Conservation (phyloP, 92 coral and sea anemone genomes). For the Plumapathes pennacea region DNA sequence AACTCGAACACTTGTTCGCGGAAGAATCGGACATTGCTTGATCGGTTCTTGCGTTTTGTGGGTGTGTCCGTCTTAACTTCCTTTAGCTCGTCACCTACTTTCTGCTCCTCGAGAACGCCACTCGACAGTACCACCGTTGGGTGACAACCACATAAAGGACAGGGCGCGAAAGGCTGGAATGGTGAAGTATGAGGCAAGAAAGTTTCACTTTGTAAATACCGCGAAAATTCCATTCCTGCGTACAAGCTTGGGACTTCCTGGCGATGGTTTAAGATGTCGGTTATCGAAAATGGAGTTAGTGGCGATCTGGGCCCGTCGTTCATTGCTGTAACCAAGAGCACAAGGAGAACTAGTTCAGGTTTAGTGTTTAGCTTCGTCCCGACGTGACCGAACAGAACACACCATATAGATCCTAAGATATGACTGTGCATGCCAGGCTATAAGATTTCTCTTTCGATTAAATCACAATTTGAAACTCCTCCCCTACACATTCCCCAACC, state of each 20-base stretch:
- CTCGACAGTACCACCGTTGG: constrained; percentile 18
- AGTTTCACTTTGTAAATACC: constrained; percentile 21
- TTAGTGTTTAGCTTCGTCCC: constrained; percentile 16
- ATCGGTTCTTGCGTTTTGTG: constrained; percentile 96
- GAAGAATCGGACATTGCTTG: constrained; percentile 96
- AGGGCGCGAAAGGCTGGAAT: constrained; percentile 34
- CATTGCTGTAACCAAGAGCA: constrained; percentile 38
- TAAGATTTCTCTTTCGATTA: too few species aligned
- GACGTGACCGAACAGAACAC: constrained; percentile 60
- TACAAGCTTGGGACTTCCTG: constrained; percentile 59
- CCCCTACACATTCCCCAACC: too few species aligned
- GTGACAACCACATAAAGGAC: constrained; percentile 3
- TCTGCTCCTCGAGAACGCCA: too few species aligned
- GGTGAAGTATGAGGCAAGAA: constrained; percentile 13
- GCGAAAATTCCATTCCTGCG: too few species aligned
- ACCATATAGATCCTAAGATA: too few species aligned
- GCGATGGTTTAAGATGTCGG: constrained; percentile 85
- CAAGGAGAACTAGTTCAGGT: constrained; percentile 15
- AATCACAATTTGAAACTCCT: too few species aligned
- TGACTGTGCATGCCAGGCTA: too few species aligned
- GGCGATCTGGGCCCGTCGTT: constrained; percentile 69
- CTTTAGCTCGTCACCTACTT: too few species aligned
- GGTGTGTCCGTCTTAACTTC: too few species aligned
- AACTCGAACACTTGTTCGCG: constrained; percentile 97
- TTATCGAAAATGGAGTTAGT: constrained; percentile 86